Base-by-base conservation (phyloP, 37 sponge, comb jelly and placozoan genomes). In the Tethya wilhelma region DNA sequence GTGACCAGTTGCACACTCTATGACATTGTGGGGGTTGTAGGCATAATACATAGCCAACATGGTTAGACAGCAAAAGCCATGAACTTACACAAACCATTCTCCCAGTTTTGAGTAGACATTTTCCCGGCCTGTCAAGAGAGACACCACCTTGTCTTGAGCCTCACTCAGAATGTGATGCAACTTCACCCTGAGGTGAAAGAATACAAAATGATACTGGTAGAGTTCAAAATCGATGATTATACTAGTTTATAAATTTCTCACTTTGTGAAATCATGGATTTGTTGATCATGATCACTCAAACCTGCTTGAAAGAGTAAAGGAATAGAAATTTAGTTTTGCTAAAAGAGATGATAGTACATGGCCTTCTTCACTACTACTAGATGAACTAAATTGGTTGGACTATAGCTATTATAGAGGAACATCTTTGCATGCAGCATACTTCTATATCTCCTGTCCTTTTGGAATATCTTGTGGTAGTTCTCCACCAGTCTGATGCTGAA, bases 51-150 rank as follows among this genome's bases (percentile, higher is more conserved):
- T 9, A 58, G 28, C 5, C 59, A 58, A n/a, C 59, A 4, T 58
- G 59, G 26, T 28, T 4, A 58, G 28, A 4, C 14, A 49, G 53
- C 9, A 9, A 9, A 9, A 49, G 14, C 14, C 53, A 49, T 49
- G 14, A 49, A 71, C 82, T 81, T 60, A 81, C 82, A 70, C 40
- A 38, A 81, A 81, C 82, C 82, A 81, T 36, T 62, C 73, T 59
- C 73, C 73, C 20, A 71, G 82, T 71, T 60, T 81, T n/a, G 43
- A 33, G 63, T 71, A 71, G 0, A 81, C 82, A 43, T 81, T 72
- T 31, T 72, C 73, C 42, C 82, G 19, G 31, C 63, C 82, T 45
- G 71, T 60, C 26, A 56, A 44, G 46, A 71, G 44, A 30, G 62
- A 38, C 34, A 81, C 63, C 19, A 81, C 64, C 82, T 81, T 81